Evolutionary conservation across 2,113 vertebrate species (phyloP).

Genomic region (Podocnemis expansa): DNA sequence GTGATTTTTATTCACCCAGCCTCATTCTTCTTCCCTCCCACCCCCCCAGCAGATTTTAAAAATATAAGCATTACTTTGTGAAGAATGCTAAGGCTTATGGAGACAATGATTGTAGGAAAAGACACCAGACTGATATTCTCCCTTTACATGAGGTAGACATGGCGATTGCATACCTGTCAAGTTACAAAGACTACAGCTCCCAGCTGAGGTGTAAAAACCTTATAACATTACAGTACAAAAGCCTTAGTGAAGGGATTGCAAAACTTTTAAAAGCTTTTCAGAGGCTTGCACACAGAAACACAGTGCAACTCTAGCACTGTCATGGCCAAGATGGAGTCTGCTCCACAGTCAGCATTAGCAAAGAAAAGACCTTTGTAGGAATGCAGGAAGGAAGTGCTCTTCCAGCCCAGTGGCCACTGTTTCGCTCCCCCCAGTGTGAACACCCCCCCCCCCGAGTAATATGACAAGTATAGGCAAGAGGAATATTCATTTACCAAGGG

Average conservation of each 20-base stretch:
- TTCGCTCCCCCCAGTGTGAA: no score
- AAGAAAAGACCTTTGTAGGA: background rate
- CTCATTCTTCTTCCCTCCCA: background rate
- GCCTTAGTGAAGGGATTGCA: no score
- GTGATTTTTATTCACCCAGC: background rate
- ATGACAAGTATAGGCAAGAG: background rate
- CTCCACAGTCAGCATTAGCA: background rate
- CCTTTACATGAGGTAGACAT: background rate
- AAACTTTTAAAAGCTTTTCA: background rate
- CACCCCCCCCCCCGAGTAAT: no score
- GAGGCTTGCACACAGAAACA: background rate
- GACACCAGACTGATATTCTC: background rate
- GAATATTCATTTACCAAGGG: no score
- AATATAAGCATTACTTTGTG: background rate
- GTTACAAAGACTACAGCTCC: background rate
- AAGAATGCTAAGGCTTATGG: background rate
- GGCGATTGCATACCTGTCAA: background rate
- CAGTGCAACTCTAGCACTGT: no score
- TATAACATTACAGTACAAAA: no score
- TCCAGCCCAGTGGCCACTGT: background rate
- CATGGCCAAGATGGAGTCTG: background rate
- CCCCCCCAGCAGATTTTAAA: background rate
- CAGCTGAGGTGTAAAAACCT: background rate
- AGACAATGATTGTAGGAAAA: background rate
- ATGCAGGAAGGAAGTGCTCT: background rate